Evolutionary conservation across 2,797 vertebrate genomes (phyloP).

Genomic region (Eulemur coronatus): DNA sequence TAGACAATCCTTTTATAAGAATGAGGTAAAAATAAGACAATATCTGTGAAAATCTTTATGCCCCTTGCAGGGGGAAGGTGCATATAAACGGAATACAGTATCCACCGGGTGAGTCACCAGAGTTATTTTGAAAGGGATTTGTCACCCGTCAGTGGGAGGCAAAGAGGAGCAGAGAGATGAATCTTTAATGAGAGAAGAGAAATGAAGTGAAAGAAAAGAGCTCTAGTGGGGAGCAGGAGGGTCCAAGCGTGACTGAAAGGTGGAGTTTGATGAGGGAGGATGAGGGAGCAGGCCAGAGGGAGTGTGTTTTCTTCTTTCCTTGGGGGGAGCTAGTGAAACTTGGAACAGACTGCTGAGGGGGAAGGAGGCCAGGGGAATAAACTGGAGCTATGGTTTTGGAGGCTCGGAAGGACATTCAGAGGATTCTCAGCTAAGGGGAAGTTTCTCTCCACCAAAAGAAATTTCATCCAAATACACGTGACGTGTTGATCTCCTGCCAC

Average conservation of each 20-base stretch:
- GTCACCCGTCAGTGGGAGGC: constrained; percentile 64
- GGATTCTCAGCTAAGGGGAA: background rate
- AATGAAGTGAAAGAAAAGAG: background rate
- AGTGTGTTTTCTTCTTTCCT: rapidly evolving
- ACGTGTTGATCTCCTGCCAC: background rate
- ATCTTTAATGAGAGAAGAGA: constrained; percentile 7
- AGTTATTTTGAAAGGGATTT: constrained; percentile 64
- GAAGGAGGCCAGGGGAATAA: background rate
- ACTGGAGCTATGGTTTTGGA: background rate
- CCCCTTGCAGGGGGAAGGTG: background rate
- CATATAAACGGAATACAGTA: constrained; percentile 43
- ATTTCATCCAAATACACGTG: background rate
- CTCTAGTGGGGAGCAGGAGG: background rate
- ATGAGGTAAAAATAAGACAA: background rate
- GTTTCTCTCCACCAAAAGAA: background rate
- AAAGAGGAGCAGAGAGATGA: constrained; percentile 9
- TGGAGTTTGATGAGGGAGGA: background rate
- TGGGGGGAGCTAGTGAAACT: background rate
- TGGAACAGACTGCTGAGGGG: background rate
- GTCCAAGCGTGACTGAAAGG: background rate
- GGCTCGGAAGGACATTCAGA: background rate
- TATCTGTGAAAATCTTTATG: constrained; percentile 12
- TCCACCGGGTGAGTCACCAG: constrained; percentile 56
- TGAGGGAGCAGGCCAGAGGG: background rate
- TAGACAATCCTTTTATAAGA: background rate